Evolutionary conservation across 2,113 vertebrate genomes (phyloP).

Genomic region (Pseudopipra pipra): DNA sequence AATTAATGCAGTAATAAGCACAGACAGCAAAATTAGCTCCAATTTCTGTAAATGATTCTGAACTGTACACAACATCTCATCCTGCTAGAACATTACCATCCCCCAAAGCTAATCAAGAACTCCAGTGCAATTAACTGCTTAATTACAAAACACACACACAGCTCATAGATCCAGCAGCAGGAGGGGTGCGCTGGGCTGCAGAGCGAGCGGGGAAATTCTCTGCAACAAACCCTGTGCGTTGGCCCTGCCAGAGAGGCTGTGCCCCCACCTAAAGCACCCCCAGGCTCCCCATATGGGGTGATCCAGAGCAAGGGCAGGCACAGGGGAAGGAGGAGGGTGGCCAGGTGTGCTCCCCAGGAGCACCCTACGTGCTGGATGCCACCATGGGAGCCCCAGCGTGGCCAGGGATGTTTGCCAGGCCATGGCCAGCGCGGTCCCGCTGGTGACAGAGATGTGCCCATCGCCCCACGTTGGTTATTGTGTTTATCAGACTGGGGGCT

Average conservation of each 20-base stretch:
- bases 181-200: not conserved
- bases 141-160: constrained; percentile 90
- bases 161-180: constrained; percentile 69
- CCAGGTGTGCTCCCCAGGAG: not conserved
- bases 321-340: not conserved
- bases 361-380: rapidly evolving
- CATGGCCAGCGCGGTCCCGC: rapidly evolving
- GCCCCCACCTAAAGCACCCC: not conserved
- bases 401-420: rapidly evolving
- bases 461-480: not conserved
- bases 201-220: not conserved
- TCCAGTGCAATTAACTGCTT: constrained; percentile 99
- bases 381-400: rapidly evolving
- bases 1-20: constrained; percentile 99
- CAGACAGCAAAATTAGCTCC: constrained; percentile 99
- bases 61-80: constrained; percentile 99
- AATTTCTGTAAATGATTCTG: constrained; percentile 99
- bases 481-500: constrained; percentile 64
- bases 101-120: constrained; percentile 99
- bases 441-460: not conserved
- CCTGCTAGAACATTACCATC: constrained; percentile 94
- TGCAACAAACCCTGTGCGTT: not conserved
- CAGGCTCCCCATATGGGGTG: not conserved
- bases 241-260: not conserved
- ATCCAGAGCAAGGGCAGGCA: rapidly evolving